These are phyloP conservation scores for Crematogaster levior DNA, from an alignment of 2,888 invertebrate genomes.

Conservation along the genomic window DNA sequence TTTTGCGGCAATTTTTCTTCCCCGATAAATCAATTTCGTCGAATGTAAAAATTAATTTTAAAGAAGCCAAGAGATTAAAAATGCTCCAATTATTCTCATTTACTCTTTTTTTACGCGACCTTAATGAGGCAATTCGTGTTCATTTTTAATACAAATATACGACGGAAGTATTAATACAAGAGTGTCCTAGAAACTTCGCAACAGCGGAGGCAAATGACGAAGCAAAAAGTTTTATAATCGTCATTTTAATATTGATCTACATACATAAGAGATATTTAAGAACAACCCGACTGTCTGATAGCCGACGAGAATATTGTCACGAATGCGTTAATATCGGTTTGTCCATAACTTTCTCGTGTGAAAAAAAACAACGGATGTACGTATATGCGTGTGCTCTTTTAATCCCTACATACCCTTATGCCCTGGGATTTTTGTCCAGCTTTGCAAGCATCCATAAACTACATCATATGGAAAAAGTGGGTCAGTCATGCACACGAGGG, in stretches of 20 bases:
- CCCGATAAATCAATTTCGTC: neutral
- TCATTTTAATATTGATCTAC: constrained; percentile 17
- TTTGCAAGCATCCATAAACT: constrained; percentile 10
- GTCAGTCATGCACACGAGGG: neutral
- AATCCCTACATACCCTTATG: constrained; percentile 9
- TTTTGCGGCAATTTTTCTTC: neutral
- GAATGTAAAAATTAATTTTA: neutral
- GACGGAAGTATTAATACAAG: neutral
- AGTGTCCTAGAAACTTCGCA: neutral
- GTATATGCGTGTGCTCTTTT: neutral
- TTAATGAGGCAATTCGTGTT: neutral
- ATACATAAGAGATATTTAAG: neutral
- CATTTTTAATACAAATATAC: neutral
- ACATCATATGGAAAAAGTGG: constrained; percentile 38
- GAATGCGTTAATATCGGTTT: constrained; percentile 7
- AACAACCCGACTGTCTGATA: neutral
- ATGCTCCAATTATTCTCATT: neutral
- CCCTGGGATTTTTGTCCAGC: constrained; percentile 19
- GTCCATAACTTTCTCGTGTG: neutral
- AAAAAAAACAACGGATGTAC: neutral
- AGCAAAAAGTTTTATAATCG: neutral
- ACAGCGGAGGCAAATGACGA: neutral
- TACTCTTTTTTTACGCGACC: neutral
- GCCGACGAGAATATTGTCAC: neutral
- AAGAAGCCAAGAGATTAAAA: neutral